Base-by-base conservation (phyloP, 2,113 vertebrate species). In the Echinops telfairi region DNA sequence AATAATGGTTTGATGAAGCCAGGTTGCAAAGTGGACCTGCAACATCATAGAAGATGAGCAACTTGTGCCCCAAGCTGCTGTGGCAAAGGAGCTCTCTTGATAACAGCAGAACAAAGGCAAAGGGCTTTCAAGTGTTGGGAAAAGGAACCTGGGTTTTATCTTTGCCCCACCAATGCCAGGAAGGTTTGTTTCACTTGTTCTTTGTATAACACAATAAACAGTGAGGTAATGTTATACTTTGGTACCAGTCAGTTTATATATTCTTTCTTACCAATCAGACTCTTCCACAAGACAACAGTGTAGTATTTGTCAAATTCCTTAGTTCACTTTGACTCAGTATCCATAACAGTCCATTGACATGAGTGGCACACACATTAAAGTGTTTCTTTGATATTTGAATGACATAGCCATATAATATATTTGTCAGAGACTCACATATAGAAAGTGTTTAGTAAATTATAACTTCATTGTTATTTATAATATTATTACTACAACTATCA, bases 341-440 rank as follows among this genome's bases (percentile, higher is more conserved):
- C 3, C 40, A 10, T 23, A 7, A 22, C 33, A 64, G 7, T 77
- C 47, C 47, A 53, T 14, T 53, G 47, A 53, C 47, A 53, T 53
- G 5, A 10, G 5, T 53, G 57, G 40, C 19, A 68, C 1, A 27
- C 20, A 80, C 1, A 4, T 93, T 86, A 70, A 62, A 81, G 12
- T 62, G 4, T 53, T 96, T 85, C 40, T 64, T n/a, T 80, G 77
- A 92, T 58, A 77, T 17, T 62, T 73, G 76, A 75, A 71, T 36
- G 38, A 89, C 27, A 81, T 53, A 82, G 90, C 3, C 12, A 76
- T 15, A 90, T 68, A 83, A 77, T 31, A 57, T 66, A 33, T 11
- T n/a, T 88, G 43, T 6, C 20, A 83, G 33, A 73, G 31, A 75
- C 20, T 14, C 14, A 83, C 0, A 73, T 23, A 58, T 40, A 79